A percentile compares a stretch with the other conserved stretches of the same genome.
phyloP scores from a whole-genome alignment of 2,113 vertebrate genomes.

The Ranitomeya variabilis region DNA sequence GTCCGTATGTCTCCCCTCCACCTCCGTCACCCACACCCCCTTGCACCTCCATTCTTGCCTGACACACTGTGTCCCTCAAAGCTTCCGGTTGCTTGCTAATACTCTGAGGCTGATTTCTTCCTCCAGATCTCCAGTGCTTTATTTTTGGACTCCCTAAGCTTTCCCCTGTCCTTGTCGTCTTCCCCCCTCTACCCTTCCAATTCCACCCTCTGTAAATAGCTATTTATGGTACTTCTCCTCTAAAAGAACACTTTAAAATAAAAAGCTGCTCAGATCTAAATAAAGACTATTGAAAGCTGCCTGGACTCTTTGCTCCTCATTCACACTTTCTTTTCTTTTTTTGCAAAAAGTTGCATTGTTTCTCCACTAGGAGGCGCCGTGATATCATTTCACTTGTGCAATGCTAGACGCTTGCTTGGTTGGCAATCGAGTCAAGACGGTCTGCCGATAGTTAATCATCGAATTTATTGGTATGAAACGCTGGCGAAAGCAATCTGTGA shows the following conservation, averaged over 20 bases:
- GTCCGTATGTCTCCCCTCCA: slow-evolving; percentile 18
- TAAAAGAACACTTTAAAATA: slow-evolving; percentile 45
- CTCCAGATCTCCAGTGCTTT: slow-evolving; percentile 24
- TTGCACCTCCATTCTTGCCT: background rate
- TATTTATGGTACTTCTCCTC: slow-evolving; percentile 47
- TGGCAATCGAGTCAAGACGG: background rate
- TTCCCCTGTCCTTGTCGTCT: background rate
- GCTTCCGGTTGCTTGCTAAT: slow-evolving; percentile 47
- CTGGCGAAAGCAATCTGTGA: no score
- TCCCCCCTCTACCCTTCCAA: background rate
- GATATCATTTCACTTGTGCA: background rate
- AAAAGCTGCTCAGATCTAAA: slow-evolving; percentile 46
- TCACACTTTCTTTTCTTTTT: background rate
- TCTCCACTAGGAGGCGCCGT: slow-evolving; percentile 28
- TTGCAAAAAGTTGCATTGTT: background rate
- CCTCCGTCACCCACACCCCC: background rate
- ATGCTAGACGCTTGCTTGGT: no score
- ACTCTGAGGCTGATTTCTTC: slow-evolving; percentile 24
- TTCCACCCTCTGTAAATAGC: slow-evolving; percentile 53
- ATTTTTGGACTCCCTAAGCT: slow-evolving; percentile 39
- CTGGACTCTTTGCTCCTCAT: background rate
- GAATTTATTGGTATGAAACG: no score
- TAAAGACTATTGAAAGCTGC: slow-evolving; percentile 53
- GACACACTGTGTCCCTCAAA: slow-evolving; percentile 27
- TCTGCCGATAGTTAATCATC: background rate